Evolutionary conservation across 2,113 vertebrate species (phyloP).

Genomic region (Calidris pugnax): DNA sequence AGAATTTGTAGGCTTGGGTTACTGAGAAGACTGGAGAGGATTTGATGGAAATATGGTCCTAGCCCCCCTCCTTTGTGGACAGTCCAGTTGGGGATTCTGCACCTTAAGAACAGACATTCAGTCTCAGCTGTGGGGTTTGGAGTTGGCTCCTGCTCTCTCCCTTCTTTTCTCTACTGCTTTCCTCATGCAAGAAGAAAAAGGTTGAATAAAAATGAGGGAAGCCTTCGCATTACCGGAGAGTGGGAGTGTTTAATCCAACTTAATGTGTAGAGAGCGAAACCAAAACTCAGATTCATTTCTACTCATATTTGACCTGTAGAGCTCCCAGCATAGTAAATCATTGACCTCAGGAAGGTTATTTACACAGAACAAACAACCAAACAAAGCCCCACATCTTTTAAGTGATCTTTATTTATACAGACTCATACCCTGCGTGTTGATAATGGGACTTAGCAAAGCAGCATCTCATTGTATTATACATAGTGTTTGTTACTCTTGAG

Average conservation of each 20-base stretch:
- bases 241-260: neutral
- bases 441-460: neutral
- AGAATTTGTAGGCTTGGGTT: neutral
- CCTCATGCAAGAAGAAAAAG: neutral
- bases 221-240: neutral
- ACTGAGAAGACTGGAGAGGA: neutral
- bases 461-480: neutral
- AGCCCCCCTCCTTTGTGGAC: neutral
- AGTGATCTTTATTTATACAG: neutral
- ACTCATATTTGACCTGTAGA: neutral
- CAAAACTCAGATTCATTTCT: neutral
- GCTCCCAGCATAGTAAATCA: neutral
- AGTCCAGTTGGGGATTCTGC: neutral
- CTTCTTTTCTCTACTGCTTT: neutral
- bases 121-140: neutral
- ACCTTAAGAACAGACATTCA: neutral
- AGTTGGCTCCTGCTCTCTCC: neutral
- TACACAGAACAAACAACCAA: neutral
- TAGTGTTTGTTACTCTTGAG: neutral
- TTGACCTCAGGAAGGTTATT: neutral
- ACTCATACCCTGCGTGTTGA: neutral
- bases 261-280: neutral
- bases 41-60: neutral
- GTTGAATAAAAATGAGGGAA: neutral
- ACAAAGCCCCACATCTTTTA: neutral